Evolutionary conservation across 2,797 vertebrate species (phyloP), one percentile per base, ranked within the genome.

Genomic region (Intellagama lesueurii): DNA sequence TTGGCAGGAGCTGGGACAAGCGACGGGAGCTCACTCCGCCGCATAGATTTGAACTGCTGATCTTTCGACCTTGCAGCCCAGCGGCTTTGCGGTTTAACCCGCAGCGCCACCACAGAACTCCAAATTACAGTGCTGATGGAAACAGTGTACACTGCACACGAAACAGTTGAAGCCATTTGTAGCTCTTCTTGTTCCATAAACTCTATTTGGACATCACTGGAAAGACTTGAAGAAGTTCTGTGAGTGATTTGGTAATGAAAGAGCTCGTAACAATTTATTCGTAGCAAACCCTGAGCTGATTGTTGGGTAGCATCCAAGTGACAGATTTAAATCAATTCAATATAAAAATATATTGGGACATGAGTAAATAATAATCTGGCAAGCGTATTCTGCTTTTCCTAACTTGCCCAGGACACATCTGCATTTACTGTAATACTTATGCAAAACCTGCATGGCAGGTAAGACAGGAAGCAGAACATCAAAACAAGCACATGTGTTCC

Each of bases 251-350:
- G 88, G 86, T 95, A 95, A 96, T 44, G 17, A 95, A 95, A 49
- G 14, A 95, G 75, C 40, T 94, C 81, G 91, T 89, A 89, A 91
- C 70, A 77, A 81, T 94, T 95, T 93, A 89, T 92, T 94, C 91
- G 90, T 92, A 92, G 88, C 86, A 94, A 87, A 24, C 32, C 73
- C 79, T 84, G 90, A 94, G n/a, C 86, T 92, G 66, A 86, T 95
- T 92, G 86, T 94, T 91, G 93, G 94, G 60, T 93, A 87, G 88
- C 91, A 79, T 86, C 88, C 88, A 92, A 96, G 89, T 92, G 87
- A 87, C 69, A 88, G 88, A 94, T 93, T 95, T 94, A 90, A 96
- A 96, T 93, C 95, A 93, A 91, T 91, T 93, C 92, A 95, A 90
- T 94, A 95, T 91, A 91, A 94, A 40, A 83, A 94, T 95, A 92